Conservation (phyloP, 2,113 vertebrate species). For the Cryptotis parvus region DNA sequence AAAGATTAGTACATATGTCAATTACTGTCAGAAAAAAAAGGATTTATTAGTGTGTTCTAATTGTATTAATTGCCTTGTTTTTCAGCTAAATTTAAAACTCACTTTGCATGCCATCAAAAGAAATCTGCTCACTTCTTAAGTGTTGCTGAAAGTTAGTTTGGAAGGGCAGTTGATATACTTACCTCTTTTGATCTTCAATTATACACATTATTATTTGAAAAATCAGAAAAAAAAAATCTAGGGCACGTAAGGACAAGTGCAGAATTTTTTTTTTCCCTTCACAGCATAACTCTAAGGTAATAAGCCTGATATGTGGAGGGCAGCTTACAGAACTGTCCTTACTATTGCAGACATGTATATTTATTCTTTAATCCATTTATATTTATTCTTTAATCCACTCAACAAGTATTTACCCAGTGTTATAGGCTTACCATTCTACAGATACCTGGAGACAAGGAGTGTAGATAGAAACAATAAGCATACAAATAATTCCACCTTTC, state of each 20-base stretch:
- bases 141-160: background rate
- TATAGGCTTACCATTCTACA: background rate
- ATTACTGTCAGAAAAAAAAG: background rate
- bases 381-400: constrained; percentile 24
- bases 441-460: background rate
- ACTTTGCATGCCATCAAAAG: background rate
- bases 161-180: background rate
- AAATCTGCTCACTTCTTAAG: constrained; percentile 21
- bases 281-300: background rate
- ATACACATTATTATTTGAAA: background rate
- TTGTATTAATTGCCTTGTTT: background rate
- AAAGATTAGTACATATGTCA: background rate
- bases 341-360: background rate
- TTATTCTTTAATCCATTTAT: constrained; percentile 22
- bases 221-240: background rate
- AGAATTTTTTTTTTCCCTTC: background rate
- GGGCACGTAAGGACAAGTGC: background rate
- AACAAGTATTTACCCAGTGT: background rate
- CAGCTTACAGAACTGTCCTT: constrained; percentile 29
- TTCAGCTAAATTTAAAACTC: background rate
- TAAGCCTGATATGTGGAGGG: background rate
- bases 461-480: background rate
- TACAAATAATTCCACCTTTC: background rate
- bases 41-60: background rate
- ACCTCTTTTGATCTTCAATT: background rate